Percentiles rank a stretch among this genome's conserved stretches.
These are phyloP conservation scores for Dolichopus griseipennis DNA, from an alignment of 2,888 invertebrate genomes.

Conservation along the genomic window DNA sequence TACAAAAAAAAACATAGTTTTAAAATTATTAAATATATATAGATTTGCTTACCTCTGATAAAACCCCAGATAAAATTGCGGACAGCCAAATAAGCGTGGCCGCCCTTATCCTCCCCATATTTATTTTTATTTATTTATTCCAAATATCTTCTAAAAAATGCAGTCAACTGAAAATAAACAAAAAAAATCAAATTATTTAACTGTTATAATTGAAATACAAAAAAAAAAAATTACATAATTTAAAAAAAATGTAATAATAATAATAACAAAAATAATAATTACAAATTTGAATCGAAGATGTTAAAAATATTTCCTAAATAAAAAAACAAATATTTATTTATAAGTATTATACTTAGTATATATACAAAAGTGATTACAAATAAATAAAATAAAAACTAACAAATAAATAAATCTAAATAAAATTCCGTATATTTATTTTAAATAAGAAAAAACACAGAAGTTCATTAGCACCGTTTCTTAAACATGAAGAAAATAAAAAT, in stretches of 20 bases:
- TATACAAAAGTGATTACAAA: too few relatives aligned
- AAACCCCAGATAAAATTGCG: constrained; percentile 32
- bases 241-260: neutral
- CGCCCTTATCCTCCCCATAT: constrained; percentile 41
- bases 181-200: constrained; percentile 7
- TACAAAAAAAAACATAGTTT: too few relatives aligned
- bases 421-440: too few relatives aligned
- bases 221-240: constrained; percentile 7
- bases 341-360: too few relatives aligned
- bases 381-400: too few relatives aligned
- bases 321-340: too few relatives aligned
- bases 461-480: constrained; percentile 4
- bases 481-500: neutral
- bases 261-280: too few relatives aligned
- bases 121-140: constrained; percentile 21
- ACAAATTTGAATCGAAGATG: too few relatives aligned
- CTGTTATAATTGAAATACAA: neutral
- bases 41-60: constrained; percentile 26
- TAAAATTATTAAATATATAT: constrained; percentile 5
- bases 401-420: too few relatives aligned
- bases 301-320: too few relatives aligned
- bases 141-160: constrained; percentile 12
- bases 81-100: constrained; percentile 44
- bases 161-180: constrained; percentile 18
- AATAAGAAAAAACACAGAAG: neutral